Base-by-base conservation (phyloP, 2,797 vertebrate species). In the Semaprochilodus insignis region DNA sequence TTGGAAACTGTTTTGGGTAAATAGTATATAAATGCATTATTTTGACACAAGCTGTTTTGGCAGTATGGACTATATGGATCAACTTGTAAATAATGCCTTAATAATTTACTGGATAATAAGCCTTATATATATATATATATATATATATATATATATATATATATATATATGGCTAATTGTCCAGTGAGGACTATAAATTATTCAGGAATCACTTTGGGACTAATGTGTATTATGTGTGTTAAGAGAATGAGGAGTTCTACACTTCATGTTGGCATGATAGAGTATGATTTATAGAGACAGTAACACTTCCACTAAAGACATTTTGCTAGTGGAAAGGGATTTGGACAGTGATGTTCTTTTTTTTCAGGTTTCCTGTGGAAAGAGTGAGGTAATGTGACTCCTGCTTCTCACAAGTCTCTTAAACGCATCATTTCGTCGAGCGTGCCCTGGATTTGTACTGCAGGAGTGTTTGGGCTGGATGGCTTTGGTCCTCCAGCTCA, bases 341-440 rank as follows among this genome's bases (percentile, higher is more conserved):
- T 70, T 66, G 73, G 76, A 79, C 78, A 85, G 78, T 27, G 31
- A 54, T 52, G 0, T 1, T 59, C 19, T 81, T 77, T 78, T 75
- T 76, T 60, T 40, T 51, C 34, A 67, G 74, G 59, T 69, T 66
- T 75, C 65, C 77, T 85, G 90, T 94, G 93, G 93, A 95, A 95
- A 94, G 78, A 90, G 84, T 94, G 94, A 95, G 92, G 92, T 93
- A 91, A 94, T 81, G 62, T 86, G 77, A 80, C 88, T 89, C 85
- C 86, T 80, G 85, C 88, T 77, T 90, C 90, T 91, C 86, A 83
- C 86, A 78, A 84, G 85, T 79, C 88, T 89, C 82, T 84, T 60
- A 67, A 74, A 81, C 62, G 66, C 70, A 77, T 85, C 78, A 73
- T 81, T 84, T 81, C 65, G 62, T 55, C 57, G 54, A 78, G 57